phyloP scores from a whole-genome alignment of 1,140 invertebrate species.

The Drosophila subobscura region DNA sequence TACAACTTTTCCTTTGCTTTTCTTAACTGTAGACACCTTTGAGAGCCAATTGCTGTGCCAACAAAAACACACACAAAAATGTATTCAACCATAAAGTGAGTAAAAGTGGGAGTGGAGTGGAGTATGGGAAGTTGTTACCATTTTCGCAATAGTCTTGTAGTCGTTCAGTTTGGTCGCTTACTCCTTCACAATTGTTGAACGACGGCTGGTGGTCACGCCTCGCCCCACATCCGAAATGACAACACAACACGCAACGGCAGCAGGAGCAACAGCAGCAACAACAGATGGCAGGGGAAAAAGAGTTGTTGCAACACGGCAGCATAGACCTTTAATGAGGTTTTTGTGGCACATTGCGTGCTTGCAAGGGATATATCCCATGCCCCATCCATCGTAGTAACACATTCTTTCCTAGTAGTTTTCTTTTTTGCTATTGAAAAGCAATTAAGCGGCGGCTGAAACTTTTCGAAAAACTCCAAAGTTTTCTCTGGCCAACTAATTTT shows the following conservation, averaged over 20 bases:
- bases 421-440: constrained; percentile 52
- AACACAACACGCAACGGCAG: constrained; percentile 41
- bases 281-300: too few relatives aligned
- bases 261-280: neutral
- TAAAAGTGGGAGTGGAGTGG: too few relatives aligned
- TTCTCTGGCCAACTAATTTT: neutral
- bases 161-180: neutral
- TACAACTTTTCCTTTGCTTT: neutral
- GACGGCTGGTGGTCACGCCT: constrained; percentile 45
- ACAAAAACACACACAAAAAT: constrained; percentile 16
- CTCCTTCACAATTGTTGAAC: constrained; percentile 42
- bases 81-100: constrained; percentile 36
- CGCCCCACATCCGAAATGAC: constrained; percentile 37
- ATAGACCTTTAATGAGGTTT: constrained; percentile 32
- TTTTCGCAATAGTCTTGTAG: constrained; percentile 9
- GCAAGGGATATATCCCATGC: constrained; percentile 9
- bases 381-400: constrained; percentile 14
- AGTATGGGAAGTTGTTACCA: constrained; percentile 24
- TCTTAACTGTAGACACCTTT: constrained; percentile 25
- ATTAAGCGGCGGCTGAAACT: constrained; percentile 33
- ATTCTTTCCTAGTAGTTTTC: neutral
- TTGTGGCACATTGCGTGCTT: constrained; percentile 35
- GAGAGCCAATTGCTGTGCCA: constrained; percentile 25
- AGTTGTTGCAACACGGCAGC: constrained; percentile 26
- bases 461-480: neutral